Evolutionary conservation across 2,888 invertebrate species (phyloP).

Genomic region (Amblyteles armatorius): DNA sequence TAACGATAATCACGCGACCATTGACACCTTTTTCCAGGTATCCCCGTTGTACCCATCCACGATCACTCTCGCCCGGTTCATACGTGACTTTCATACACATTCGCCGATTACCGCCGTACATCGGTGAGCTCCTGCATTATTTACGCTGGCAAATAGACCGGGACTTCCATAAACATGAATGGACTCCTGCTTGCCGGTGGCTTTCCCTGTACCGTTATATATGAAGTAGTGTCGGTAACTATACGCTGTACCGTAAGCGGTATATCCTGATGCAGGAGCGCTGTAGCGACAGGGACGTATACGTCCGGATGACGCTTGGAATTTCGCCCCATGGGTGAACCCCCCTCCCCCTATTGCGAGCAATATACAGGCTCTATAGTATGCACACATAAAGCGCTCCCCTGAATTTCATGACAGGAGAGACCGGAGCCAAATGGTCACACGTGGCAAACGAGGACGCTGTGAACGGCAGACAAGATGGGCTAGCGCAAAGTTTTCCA

Average conservation of each 20-base stretch:
- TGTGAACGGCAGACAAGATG: neutral
- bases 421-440: neutral
- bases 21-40: neutral
- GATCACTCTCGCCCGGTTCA: neutral
- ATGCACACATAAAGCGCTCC: conserved; percentile 9
- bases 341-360: neutral
- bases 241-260: neutral
- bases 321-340: conserved; percentile 17
- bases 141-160: conserved; percentile 75
- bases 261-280: conserved; percentile 1
- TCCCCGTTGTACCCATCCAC: neutral
- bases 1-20: neutral
- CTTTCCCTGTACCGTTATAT: conserved; percentile 4
- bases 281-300: neutral
- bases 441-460: neutral
- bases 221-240: neutral
- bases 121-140: conserved; percentile 24
- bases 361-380: neutral
- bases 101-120: neutral
- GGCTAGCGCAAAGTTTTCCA: neutral
- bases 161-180: conserved; percentile 78
- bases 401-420: conserved; percentile 16
- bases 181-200: conserved; percentile 63
- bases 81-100: conserved; percentile 2
- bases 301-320: conserved; percentile 10